phyloP scores from a whole-genome alignment of 2,113 vertebrate species.

The Anguilla rostrata region DNA sequence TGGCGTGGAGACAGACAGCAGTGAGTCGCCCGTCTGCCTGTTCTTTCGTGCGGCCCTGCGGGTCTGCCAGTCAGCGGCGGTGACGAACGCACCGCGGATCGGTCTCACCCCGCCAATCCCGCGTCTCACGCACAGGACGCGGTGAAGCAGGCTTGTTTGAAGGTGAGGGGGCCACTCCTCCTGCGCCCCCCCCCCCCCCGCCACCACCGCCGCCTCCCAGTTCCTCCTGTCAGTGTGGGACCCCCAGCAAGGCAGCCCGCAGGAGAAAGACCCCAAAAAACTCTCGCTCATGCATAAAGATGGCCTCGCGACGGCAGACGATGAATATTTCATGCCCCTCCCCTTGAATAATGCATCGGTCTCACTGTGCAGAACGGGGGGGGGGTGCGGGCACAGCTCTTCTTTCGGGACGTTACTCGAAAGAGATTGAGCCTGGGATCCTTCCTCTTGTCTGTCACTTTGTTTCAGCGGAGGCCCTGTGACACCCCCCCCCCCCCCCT shows the following conservation, averaged over 20 bases:
- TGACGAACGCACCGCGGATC: constrained; percentile 11
- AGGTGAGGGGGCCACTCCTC: background rate
- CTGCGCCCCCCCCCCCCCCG: background rate
- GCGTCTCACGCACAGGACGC: background rate
- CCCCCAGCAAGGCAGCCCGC: background rate
- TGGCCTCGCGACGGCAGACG: constrained; percentile 12
- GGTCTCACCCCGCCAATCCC: background rate
- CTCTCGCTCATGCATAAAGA: background rate
- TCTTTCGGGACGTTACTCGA: no score
- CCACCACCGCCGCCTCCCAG: background rate
- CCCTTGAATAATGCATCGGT: constrained; percentile 34
- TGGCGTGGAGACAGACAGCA: background rate
- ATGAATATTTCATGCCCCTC: constrained; percentile 34
- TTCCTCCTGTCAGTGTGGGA: background rate
- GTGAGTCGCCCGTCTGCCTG: background rate
- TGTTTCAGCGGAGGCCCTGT: background rate
- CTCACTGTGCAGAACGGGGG: constrained; percentile 24
- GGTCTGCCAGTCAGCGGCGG: background rate
- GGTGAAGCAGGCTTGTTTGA: background rate
- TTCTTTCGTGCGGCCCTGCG: background rate
- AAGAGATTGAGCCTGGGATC: background rate
- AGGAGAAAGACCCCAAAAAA: background rate
- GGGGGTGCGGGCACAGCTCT: background rate
- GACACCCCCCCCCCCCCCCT: background rate
- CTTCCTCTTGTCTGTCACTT: background rate